Evolutionary conservation across 2,888 invertebrate species (phyloP), one percentile per base, ranked within the genome.

Genomic region (Brachyopa scutellaris): DNA sequence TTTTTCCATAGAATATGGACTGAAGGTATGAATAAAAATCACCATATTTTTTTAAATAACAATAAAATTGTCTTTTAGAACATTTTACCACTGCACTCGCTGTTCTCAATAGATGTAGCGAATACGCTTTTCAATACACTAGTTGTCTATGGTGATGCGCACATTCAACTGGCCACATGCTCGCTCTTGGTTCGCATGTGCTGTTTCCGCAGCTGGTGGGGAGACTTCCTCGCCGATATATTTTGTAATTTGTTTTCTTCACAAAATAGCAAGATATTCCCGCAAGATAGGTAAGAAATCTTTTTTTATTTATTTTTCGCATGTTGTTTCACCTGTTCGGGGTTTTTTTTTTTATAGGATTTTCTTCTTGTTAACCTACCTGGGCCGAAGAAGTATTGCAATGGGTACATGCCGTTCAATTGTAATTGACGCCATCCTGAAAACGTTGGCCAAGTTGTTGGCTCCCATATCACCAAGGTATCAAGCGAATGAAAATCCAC

Each of bases 161-260:
- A 95, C 74, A 92, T 95, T 73, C 97, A 97, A 87, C 92, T 96
- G 42, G 93, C 95, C 15, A 93, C 95, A 11, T 95, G 94, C 57
- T 94, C 96, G 19, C 91, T 97, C 79, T 91, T 96, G 87, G 95
- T 97, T 70, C 93, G 95, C 55, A 94, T 94, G 88, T 92, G 92
- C 47, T 95, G 95, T 87, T 92, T 93, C 67, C 94, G 94, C 87
- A 91, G 92, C 7, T 98, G 97, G 95, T 98, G 98, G 97, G 97
- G 97, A 40, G 93, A 94, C 85, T 97, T 96, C 87, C 92, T 98
- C n/a, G 95, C 97, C 0, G 94, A 95, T 86, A 95, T 95, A 21
- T 93, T 98, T 69, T 93, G 94, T 17, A 92, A 93, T 80, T 93
- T 97, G 86, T 97, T 96, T 89, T 94, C 95, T 0, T 94, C 95